Conservation (phyloP, 2,888 invertebrate genomes). For the Metallyticus violacea region DNA sequence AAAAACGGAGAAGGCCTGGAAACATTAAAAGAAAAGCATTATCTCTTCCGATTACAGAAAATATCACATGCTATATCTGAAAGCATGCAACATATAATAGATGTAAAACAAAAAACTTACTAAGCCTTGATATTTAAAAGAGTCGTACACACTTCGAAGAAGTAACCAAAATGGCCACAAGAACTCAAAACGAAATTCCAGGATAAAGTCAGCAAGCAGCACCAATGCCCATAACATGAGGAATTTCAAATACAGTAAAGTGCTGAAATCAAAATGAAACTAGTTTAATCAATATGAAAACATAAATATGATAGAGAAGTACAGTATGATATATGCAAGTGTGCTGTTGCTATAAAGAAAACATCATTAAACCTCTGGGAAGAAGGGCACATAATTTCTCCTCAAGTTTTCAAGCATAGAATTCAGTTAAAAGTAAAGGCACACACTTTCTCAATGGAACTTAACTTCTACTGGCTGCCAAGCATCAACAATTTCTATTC, state of each 20-base stretch:
- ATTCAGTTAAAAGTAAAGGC: too few relatives aligned
- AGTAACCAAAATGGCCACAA: conserved; percentile 98
- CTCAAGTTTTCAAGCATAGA: too few relatives aligned
- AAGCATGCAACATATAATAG: conserved; percentile 1
- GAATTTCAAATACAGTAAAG: conserved; percentile 92
- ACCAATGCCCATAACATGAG: conserved; percentile 92
- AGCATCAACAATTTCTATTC: too few relatives aligned
- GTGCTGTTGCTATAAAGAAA: too few relatives aligned
- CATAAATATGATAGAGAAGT: not conserved
- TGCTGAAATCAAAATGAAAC: conserved; percentile 62
- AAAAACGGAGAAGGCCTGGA: conserved; percentile 94
- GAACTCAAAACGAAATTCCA: conserved; percentile 98
- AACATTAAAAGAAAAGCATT: conserved; percentile 36
- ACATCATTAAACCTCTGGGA: too few relatives aligned
- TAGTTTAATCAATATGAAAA: not conserved
- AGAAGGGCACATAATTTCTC: too few relatives aligned
- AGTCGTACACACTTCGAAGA: conserved; percentile 92
- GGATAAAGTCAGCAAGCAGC: conserved; percentile 91
- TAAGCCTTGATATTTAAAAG: conserved; percentile 96
- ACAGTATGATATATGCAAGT: too few relatives aligned
- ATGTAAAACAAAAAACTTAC: conserved; percentile 61
- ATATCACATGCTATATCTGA: not conserved
- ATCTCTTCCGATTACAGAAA: not conserved
- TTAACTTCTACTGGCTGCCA: too few relatives aligned
- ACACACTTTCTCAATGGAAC: too few relatives aligned